Evolutionary conservation across 1,140 invertebrate species (phyloP).

Genomic region (Drosophila bocki): DNA sequence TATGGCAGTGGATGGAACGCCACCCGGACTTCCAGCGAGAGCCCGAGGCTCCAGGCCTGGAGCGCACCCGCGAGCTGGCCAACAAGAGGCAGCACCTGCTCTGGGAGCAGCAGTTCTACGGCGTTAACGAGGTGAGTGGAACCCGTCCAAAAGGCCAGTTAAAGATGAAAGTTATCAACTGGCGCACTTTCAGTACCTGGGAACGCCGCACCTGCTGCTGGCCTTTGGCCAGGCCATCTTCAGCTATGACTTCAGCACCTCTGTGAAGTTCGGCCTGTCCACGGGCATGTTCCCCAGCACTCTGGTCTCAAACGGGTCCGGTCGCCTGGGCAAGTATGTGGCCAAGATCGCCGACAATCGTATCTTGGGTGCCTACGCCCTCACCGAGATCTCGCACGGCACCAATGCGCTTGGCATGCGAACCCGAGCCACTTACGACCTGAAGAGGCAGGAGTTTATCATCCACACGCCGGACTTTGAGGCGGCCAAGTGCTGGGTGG

Average conservation of each 20-base stretch:
- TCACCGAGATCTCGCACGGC: slow-evolving; percentile 95
- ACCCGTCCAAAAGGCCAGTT: background rate
- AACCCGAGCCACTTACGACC: slow-evolving; percentile 93
- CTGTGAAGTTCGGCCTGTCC: slow-evolving; percentile 88
- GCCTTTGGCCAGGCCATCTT: slow-evolving; percentile 87
- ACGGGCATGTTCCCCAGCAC: slow-evolving; percentile 87
- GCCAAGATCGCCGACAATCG: slow-evolving; percentile 87
- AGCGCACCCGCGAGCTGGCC: slow-evolving; percentile 88
- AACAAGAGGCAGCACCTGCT: slow-evolving; percentile 88
- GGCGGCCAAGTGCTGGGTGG: slow-evolving; percentile 93
- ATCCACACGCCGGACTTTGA: slow-evolving; percentile 93
- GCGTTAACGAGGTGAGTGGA: slow-evolving; percentile 87
- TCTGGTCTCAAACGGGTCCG: slow-evolving; percentile 86
- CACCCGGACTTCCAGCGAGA: slow-evolving; percentile 91
- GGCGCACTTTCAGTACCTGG: slow-evolving; percentile 83
- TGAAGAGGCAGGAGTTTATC: slow-evolving; percentile 90
- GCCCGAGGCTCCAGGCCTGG: slow-evolving; percentile 86
- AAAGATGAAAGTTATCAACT: background rate
- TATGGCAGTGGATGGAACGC: slow-evolving; percentile 92
- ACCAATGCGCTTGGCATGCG: slow-evolving; percentile 93
- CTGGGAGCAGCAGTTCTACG: slow-evolving; percentile 88
- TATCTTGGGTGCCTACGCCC: slow-evolving; percentile 91
- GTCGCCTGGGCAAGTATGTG: slow-evolving; percentile 87
- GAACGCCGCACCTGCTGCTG: slow-evolving; percentile 85
- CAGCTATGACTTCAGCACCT: slow-evolving; percentile 89